Percentiles rank a stretch among this genome's conserved stretches.
Conservation (phyloP, 2,113 vertebrate genomes). For the Diadophis punctatus region DNA sequence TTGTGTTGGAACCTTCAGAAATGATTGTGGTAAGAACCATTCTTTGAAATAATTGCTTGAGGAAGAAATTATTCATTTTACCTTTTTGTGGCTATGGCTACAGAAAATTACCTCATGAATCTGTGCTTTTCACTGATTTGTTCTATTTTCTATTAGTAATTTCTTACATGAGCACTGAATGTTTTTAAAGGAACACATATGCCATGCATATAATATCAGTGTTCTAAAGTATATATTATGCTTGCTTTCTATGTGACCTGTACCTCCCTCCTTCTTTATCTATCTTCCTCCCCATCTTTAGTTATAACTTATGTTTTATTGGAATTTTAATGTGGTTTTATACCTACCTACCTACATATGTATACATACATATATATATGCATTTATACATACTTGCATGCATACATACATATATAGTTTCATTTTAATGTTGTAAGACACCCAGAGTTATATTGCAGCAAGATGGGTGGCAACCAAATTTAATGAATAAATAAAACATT, state of each 20-base stretch:
- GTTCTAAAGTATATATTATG: neutral
- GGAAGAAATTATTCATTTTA: neutral
- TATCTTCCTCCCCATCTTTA: too few relatives aligned
- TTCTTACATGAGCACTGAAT: neutral
- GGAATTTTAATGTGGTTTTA: too few relatives aligned
- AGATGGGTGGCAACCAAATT: too few relatives aligned
- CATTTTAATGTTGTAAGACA: too few relatives aligned
- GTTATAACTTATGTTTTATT: too few relatives aligned
- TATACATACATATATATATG: too few relatives aligned
- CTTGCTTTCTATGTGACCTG: too few relatives aligned
- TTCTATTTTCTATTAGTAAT: neutral
- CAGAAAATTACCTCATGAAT: neutral
- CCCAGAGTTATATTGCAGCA: too few relatives aligned
- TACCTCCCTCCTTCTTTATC: neutral
- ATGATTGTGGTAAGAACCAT: conserved; percentile 94
- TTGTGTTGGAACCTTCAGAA: conserved; percentile 95
- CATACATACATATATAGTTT: too few relatives aligned
- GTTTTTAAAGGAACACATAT: neutral
- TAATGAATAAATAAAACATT: too few relatives aligned
- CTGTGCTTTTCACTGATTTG: neutral
- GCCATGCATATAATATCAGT: neutral
- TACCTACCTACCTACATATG: too few relatives aligned
- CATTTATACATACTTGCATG: too few relatives aligned
- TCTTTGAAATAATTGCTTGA: neutral
- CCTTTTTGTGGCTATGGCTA: neutral